phyloP scores from a whole-genome alignment of 2,888 invertebrate genomes.

The Tenthredo notha region DNA sequence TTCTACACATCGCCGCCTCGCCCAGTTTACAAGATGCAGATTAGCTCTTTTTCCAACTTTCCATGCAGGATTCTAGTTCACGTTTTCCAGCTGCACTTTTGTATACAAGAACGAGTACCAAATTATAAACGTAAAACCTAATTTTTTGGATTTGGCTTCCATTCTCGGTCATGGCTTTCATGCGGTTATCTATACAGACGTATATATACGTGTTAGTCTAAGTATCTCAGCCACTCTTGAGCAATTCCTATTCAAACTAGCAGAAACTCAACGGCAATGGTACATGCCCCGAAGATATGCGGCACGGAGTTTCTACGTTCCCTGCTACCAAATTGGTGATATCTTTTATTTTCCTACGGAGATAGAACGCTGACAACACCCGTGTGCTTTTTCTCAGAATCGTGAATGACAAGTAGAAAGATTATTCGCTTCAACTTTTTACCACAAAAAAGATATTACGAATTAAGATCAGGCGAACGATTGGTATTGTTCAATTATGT shows the following conservation, averaged over 20 bases:
- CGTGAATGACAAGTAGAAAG: slow-evolving; percentile 28
- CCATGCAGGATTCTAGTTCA: not conserved
- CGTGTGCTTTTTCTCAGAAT: not conserved
- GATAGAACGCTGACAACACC: not conserved
- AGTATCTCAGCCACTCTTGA: slow-evolving; percentile 21
- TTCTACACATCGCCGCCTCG: slow-evolving; percentile 7
- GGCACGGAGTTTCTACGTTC: slow-evolving; percentile 5
- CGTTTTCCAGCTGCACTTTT: not conserved
- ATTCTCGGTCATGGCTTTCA: slow-evolving; percentile 11
- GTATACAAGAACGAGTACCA: slow-evolving; percentile 29
- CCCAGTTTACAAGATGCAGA: not conserved
- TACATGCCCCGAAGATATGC: slow-evolving; percentile 27
- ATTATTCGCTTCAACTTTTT: not conserved
- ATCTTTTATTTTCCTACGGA: slow-evolving; percentile 24
- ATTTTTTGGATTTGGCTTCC: slow-evolving; percentile 5
- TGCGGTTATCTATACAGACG: slow-evolving; percentile 22
- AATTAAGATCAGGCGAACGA: not conserved
- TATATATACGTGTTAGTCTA: slow-evolving; percentile 9
- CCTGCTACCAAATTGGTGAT: slow-evolving; percentile 22
- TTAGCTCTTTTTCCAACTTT: slow-evolving; percentile 12
- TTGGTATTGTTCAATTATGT: not conserved
- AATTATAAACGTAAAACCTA: slow-evolving; percentile 40
- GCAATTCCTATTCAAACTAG: slow-evolving; percentile 50
- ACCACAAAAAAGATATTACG: not conserved
- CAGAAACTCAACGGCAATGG: slow-evolving; percentile 43